Evolutionary conservation across 2,797 vertebrate genomes (phyloP).

Genomic region (Argyrosomus regius): DNA sequence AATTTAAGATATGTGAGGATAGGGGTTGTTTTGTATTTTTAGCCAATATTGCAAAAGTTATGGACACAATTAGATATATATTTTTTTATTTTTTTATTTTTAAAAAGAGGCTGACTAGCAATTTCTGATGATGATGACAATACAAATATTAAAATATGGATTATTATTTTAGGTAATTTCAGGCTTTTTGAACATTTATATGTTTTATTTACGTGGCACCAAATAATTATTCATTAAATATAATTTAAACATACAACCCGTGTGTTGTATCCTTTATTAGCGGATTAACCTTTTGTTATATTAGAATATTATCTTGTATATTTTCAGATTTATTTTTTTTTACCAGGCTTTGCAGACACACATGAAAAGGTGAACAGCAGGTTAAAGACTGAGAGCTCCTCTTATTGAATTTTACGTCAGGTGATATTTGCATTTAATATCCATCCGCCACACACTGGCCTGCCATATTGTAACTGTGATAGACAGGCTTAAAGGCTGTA

Average conservation of each 20-base stretch:
- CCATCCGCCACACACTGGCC: conserved; percentile 30
- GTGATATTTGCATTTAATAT: conserved; percentile 72
- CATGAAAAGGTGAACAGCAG: conserved; percentile 30
- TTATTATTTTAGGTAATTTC: neutral
- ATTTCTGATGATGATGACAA: neutral
- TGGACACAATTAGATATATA: neutral
- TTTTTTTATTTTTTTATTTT: neutral
- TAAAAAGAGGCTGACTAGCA: neutral
- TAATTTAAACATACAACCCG: neutral
- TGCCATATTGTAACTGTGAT: conserved; percentile 53
- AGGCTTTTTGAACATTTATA: neutral
- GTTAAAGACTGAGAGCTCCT: conserved; percentile 31
- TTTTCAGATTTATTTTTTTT: conserved; percentile 15
- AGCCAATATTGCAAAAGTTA: neutral
- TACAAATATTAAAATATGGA: neutral
- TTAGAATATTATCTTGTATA: neutral
- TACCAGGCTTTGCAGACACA: neutral
- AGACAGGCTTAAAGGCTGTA: conserved; percentile 51
- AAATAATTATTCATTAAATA: neutral
- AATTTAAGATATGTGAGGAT: neutral
- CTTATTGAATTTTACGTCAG: conserved; percentile 52
- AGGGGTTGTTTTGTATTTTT: neutral
- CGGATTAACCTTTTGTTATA: neutral
- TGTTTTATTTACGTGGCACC: neutral
- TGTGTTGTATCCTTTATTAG: conserved; percentile 5